phyloP scores from a whole-genome alignment of 2,113 vertebrate genomes.

The Burhinus bistriatus region DNA sequence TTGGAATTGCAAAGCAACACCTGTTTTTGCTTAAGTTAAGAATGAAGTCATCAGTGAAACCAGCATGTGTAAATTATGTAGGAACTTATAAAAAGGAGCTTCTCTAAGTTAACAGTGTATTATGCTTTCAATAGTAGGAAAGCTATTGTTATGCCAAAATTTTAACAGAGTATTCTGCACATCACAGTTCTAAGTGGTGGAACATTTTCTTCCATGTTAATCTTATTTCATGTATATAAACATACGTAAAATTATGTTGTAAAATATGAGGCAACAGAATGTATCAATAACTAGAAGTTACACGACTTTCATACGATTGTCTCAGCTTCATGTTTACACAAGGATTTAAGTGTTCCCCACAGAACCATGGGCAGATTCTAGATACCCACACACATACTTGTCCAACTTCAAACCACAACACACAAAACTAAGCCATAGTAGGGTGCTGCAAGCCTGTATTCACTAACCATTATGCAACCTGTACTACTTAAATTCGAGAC shows the following conservation, averaged over 20 bases:
- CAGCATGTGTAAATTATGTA: background rate
- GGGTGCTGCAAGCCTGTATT: background rate
- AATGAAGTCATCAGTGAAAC: background rate
- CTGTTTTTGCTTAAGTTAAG: background rate
- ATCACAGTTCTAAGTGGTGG: background rate
- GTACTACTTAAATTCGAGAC: background rate
- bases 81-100: background rate
- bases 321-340: background rate
- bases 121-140: background rate
- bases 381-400: background rate
- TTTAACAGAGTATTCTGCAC: background rate
- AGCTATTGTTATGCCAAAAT: background rate
- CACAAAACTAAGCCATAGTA: background rate
- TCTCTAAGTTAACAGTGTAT: background rate
- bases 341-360: background rate
- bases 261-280: background rate
- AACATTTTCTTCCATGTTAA: background rate
- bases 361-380: background rate
- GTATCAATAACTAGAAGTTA: background rate
- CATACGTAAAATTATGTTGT: background rate
- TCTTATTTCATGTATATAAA: background rate
- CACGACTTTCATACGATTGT: background rate
- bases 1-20: background rate
- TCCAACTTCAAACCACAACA: background rate
- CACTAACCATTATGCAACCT: background rate